Evolutionary conservation across 1,140 invertebrate genomes (phyloP), one percentile per base, ranked within the genome.

Genomic region (Caenorhabditis inopinata): DNA sequence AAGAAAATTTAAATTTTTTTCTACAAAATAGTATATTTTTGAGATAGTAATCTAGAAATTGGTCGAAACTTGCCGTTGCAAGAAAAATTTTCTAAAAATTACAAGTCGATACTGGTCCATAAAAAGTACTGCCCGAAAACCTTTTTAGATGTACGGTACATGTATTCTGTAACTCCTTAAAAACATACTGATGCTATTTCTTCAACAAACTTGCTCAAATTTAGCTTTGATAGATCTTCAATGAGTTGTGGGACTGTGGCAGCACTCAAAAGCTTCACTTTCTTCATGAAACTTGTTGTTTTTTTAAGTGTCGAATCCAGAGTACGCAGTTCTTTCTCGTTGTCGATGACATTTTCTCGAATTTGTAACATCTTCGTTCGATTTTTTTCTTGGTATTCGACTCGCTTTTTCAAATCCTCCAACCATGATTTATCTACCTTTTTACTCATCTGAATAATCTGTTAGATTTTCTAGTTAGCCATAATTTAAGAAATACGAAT

Each of bases 241-340:
- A 78, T 46, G 3, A 76, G 45, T 6, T 76, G 51, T 21, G 49
- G 45, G n/a, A 79, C 78, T 11, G 78, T 49, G 3, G 78, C 45
- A 12, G 53, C 76, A 47, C 38, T 78, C 2, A 78, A 16, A 14
- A 75, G 45, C 35, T 81, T 76, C 7, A 83, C 45, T 48, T 83
- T 83, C 46, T 83, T 83, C 82, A 83, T 83, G 18, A 83, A 82
- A 23, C 82, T 81, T 11, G 82, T 83, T n/a, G 82, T 83, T 45
- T 83, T 83, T 29, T 83, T 83, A 2, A 83, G 27, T n/a, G 82
- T 62, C 1, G 82, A 83, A 58, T 83, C 82, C 32, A 83, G 42
- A 48, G 29, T 32, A 5, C 74, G 27, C 25, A 82, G 25, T n/a
- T 47, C 45, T 48, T 48, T 75, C 21, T 75, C 74, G 35, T 75